Evolutionary conservation across 1,140 invertebrate species (phyloP), one percentile per base, ranked within the genome.

Genomic region (Meloidogyne hapla): DNA sequence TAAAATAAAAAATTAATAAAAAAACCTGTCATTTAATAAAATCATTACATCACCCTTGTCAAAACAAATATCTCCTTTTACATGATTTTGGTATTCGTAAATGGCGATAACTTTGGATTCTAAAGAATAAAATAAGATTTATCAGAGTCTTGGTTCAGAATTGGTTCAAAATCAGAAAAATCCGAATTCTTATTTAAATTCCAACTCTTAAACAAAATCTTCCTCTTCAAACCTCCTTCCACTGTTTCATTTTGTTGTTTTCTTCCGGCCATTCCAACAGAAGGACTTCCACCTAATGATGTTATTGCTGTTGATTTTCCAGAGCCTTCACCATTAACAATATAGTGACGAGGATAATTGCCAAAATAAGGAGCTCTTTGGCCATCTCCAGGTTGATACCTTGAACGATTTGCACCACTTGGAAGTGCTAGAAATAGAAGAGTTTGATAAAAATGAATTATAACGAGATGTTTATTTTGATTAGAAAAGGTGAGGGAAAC

Each of bases 11-110:
- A 77, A 21, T n/a, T 28, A 23, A 64, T 12, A 75, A 67, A 79
- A 64, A 82, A 74, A 61, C 94, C 93, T 88, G 94, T 95, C 75
- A 73, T 86, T 85, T 68, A 86, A 68, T 9, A 86, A 56, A 45
- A 85, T 72, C 85, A 87, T 87, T 25, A 87, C 61, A 74, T 87
- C 87, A 15, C 83, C 85, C 71, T 88, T 87, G 78, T 92, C 90
- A 26, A 81, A 82, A 18, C 77, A 79, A 63, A 82, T 75, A 65
- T 82, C 81, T 18, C 81, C 81, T n/a, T 82, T 61, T 13, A 82
- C 81, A 10, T 81, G 72, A 40, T 71, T 81, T 38, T 82, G 75
- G 63, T 82, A 82, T 21, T 81, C 82, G n/a, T 84, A 83, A 33
- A 82, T 66, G 18, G 81, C 81, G n/a, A 81, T 61, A 28, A 82